phyloP scores from a whole-genome alignment of 2,113 vertebrate species.

The Furnarius figulus region DNA sequence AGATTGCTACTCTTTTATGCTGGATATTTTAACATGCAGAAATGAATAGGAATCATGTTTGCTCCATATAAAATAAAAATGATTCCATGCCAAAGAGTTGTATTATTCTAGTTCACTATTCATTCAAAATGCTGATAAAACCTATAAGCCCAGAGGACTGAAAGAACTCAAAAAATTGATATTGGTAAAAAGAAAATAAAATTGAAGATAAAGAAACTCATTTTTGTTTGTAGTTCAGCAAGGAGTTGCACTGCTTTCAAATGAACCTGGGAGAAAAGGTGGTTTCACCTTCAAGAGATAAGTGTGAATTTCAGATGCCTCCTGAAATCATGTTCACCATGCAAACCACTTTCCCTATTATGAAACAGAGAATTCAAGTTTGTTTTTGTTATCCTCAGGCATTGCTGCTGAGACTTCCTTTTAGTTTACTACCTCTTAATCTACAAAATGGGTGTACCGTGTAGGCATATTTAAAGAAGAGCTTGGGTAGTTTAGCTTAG shows the following conservation, averaged over 20 bases:
- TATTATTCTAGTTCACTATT: slow-evolving; percentile 8
- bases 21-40: neutral
- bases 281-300: neutral
- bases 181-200: slow-evolving; percentile 9
- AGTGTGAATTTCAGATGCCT: neutral
- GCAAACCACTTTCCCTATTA: neutral
- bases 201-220: neutral
- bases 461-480: neutral
- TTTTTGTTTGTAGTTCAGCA: neutral
- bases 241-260: neutral
- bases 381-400: neutral
- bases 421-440: neutral
- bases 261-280: neutral
- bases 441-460: neutral
- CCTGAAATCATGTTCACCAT: neutral
- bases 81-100: neutral
- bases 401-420: neutral
- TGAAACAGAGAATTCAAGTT: neutral
- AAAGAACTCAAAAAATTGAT: neutral
- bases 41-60: neutral
- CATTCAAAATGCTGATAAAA: slow-evolving; percentile 2
- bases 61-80: neutral
- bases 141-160: neutral
- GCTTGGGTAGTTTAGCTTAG: neutral
- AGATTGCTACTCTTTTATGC: neutral